These are phyloP conservation scores for Azemiops feae DNA, from an alignment of 2,113 vertebrate species.

Conservation along the genomic window DNA sequence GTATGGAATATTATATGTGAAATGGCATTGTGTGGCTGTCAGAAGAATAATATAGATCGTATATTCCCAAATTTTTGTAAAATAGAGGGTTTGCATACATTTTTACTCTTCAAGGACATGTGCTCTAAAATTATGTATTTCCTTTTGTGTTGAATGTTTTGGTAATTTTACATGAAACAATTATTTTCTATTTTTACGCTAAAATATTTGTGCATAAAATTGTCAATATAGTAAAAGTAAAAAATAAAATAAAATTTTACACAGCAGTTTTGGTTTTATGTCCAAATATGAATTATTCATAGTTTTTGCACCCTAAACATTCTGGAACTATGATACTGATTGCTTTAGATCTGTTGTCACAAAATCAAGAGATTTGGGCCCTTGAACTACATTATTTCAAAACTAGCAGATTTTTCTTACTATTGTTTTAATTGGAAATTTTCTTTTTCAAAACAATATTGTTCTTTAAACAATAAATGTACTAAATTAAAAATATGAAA, in stretches of 20 bases:
- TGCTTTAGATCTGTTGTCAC: background rate
- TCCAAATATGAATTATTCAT: conserved; percentile 2
- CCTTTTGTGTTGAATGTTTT: conserved; percentile 69
- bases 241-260: conserved; percentile 73
- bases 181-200: conserved; percentile 81
- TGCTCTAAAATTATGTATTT: conserved; percentile 74
- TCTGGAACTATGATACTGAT: background rate
- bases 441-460: background rate
- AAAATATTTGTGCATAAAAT: conserved; percentile 80
- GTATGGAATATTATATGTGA: conserved; percentile 67
- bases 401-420: background rate
- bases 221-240: conserved; percentile 78
- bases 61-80: conserved; percentile 73
- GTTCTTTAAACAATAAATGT: background rate
- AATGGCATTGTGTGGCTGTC: conserved; percentile 63
- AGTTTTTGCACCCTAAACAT: background rate
- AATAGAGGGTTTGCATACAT: conserved; percentile 75
- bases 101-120: conserved; percentile 80
- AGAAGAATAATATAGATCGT: conserved; percentile 59
- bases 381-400: background rate
- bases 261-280: conserved; percentile 46
- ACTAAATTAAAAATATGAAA: background rate
- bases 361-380: background rate
- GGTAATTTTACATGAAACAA: conserved; percentile 76
- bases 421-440: background rate